These are phyloP conservation scores for Pardosa pseudoannulata DNA, from an alignment of 2,888 invertebrate genomes.

Conservation along the genomic window DNA sequence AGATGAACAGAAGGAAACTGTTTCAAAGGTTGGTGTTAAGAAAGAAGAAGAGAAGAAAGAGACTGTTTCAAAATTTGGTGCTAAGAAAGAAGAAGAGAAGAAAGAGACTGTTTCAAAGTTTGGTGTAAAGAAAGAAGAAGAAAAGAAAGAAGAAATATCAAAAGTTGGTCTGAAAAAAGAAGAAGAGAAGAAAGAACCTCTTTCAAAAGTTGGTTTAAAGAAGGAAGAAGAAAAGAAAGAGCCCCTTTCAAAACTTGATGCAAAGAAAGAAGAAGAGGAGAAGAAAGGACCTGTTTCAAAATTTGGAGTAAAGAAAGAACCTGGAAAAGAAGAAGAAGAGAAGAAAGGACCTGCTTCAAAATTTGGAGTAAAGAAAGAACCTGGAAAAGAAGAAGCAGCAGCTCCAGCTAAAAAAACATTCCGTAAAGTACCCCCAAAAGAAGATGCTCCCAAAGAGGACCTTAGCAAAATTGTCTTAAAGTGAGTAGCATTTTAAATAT, in stretches of 20 bases:
- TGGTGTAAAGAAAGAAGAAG: slow-evolving; percentile 9
- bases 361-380: neutral
- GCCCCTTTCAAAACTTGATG: neutral
- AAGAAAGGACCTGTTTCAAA: neutral
- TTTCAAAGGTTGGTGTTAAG: slow-evolving; percentile 9
- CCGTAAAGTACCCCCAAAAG: slow-evolving; percentile 18
- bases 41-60: slow-evolving; percentile 34
- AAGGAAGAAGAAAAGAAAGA: slow-evolving; percentile 1
- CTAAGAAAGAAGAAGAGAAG: slow-evolving; percentile 32
- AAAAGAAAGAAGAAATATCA: slow-evolving; percentile 8
- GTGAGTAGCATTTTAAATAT: slow-evolving; percentile 31
- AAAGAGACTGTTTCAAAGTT: slow-evolving; percentile 28
- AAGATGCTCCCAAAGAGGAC: slow-evolving; percentile 29
- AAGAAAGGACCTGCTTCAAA: slow-evolving; percentile 21
- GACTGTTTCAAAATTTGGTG: neutral
- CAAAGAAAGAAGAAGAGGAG: neutral
- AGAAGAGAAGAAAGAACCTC: neutral
- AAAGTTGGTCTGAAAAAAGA: slow-evolving; percentile 5
- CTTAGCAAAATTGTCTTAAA: slow-evolving; percentile 64
- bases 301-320: neutral
- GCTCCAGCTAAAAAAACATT: neutral
- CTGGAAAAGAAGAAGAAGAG: neutral
- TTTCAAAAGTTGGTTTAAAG: neutral
- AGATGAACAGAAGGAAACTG: neutral
- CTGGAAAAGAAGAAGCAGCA: slow-evolving; percentile 6